Evolutionary conservation across 2,797 vertebrate species (phyloP), one percentile per base, ranked within the genome.

Genomic region (Telmatherina bonti): DNA sequence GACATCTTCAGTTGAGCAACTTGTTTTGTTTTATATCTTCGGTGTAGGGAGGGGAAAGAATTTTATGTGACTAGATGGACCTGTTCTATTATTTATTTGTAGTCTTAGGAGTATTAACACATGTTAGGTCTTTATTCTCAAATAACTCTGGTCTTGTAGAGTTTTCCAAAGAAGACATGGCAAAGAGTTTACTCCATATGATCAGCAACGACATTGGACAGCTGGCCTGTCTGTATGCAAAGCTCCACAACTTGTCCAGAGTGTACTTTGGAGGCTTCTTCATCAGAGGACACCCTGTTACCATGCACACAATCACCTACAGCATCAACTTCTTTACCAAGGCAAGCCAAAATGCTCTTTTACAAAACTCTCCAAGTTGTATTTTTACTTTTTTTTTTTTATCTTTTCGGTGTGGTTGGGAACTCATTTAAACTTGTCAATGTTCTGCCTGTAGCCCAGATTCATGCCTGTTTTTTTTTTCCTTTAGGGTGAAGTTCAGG

Each of bases 281-380:
- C 78, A 99, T 99, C 71, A 94, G 98, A 54, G 98, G 97, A 62
- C 98, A 99, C 83, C 98, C 98, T 0, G 96, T 97, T 72, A 99
- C 98, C 79, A 99, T 99, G 98, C 97, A 97, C 90, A 99, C 98
- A 18, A 99, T 99, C 91, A 98, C 96, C 78, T 98, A 97, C 93
- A 99, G 98, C 86, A 99, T 99, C 87, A 98, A 99, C 93, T 99
- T 97, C 95, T 99, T 99, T 92, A 99, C 98, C 83, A 99, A 99
- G 97, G 98, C 95, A 78, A 87, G 73, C 15, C 27, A 26, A 20
- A 47, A 4, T 18, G 24, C 36, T 62, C 59, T 11, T 7, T 47
- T 15, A 7, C 22, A 18, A 7, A 10, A 38, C 8, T 7, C 24
- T 20, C 5, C 16, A 4, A n/a, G 12, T 41, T 35, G 38, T 41